Conservation (phyloP, 2,888 invertebrate genomes). For the Temnothorax ravouxi region DNA sequence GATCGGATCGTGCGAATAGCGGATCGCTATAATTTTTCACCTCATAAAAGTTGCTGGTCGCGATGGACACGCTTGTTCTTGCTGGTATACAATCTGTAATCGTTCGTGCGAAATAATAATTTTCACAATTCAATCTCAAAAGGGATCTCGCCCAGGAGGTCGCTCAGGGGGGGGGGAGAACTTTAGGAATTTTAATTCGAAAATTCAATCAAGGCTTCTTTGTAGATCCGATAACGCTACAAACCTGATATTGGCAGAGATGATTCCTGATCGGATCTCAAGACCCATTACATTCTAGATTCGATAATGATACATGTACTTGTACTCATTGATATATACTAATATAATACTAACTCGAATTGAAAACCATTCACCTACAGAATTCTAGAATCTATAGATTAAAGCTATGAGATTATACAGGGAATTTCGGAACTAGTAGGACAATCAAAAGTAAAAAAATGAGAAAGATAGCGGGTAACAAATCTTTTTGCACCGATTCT, state of each 20-base stretch:
- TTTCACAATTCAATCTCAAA: slow-evolving; percentile 5
- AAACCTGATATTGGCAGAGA: not conserved
- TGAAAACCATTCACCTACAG: not conserved
- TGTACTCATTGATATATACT: not conserved
- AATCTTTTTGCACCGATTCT: not conserved
- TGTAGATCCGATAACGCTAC: not conserved
- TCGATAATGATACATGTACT: not conserved
- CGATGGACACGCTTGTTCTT: not conserved
- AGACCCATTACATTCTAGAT: not conserved
- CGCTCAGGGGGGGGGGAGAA: no score
- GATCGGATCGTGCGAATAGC: slow-evolving; percentile 22
- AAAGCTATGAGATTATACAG: not conserved
- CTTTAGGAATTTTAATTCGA: not conserved
- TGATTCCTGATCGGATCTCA: no score
- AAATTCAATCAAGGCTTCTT: not conserved
- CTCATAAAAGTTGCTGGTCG: slow-evolving; percentile 16
- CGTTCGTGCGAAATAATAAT: slow-evolving; percentile 20
- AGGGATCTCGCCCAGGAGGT: not conserved
- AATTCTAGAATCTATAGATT: not conserved
- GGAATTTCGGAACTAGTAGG: not conserved
- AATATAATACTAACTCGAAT: not conserved
- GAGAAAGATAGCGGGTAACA: not conserved
- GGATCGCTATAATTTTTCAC: slow-evolving; percentile 27
- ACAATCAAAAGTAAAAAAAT: not conserved
- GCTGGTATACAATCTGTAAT: slow-evolving; percentile 32